Percentiles rank a stretch among this genome's conserved stretches.
These are phyloP conservation scores for Conus ventricosus DNA, from an alignment of 1,140 invertebrate species.

Conservation along the genomic window DNA sequence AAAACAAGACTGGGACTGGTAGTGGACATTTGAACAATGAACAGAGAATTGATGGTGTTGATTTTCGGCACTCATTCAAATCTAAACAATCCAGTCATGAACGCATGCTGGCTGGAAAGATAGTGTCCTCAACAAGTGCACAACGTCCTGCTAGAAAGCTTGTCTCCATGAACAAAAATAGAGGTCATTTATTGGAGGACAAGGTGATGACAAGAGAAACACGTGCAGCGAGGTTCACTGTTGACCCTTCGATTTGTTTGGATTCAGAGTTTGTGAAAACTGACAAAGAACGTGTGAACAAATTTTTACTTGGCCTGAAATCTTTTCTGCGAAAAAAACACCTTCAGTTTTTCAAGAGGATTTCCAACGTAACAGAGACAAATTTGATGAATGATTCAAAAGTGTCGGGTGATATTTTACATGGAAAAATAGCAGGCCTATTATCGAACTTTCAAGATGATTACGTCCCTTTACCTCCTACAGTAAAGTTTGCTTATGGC, in stretches of 20 bases:
- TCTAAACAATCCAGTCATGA: no score
- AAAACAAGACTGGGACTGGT: not conserved
- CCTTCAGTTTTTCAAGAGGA: not conserved
- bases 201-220: not conserved
- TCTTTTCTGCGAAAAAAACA: conserved; percentile 3
- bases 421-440: not conserved
- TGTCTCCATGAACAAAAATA: not conserved
- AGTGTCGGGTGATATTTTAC: not conserved
- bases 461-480: not conserved
- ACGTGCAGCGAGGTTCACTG: not conserved
- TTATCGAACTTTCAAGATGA: not conserved
- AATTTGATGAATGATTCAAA: not conserved
- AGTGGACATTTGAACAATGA: not conserved
- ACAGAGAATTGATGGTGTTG: not conserved
- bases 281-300: not conserved
- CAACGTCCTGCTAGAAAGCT: not conserved
- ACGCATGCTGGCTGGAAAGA: not conserved
- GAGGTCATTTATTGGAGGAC: not conserved
- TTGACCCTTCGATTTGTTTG: not conserved
- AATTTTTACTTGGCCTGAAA: not conserved
- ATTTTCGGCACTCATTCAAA: not conserved
- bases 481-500: not conserved
- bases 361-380: not conserved
- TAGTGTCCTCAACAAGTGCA: not conserved
- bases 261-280: not conserved